Evolutionary conservation across 53 echinoderm and acorn worm genomes (phyloP).

Genomic region (Echinometra lucunter): DNA sequence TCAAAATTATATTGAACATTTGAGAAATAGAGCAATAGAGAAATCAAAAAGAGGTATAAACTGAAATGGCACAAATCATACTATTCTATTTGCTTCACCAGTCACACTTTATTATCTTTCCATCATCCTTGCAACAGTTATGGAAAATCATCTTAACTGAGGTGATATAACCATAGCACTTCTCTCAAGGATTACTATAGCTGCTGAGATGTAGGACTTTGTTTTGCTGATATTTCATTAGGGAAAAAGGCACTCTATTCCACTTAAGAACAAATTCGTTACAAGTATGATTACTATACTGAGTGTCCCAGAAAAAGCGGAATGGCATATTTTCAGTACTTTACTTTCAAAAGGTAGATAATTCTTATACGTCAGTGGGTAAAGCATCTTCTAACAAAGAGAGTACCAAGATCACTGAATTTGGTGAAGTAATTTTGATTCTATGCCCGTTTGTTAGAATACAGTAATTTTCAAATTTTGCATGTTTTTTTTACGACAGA

Average conservation of each 20-base stretch:
- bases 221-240: not conserved
- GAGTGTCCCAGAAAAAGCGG: too few relatives aligned
- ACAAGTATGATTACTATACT: not conserved
- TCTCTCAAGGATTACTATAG: not conserved
- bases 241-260: slow-evolving; percentile 36
- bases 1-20: not conserved
- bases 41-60: not conserved
- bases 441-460: too few relatives aligned
- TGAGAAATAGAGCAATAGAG: too few relatives aligned
- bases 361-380: too few relatives aligned
- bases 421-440: too few relatives aligned
- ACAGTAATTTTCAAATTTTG: too few relatives aligned
- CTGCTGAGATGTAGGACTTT: not conserved
- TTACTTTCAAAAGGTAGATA: too few relatives aligned
- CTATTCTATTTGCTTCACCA: not conserved
- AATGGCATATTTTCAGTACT: too few relatives aligned
- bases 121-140: not conserved
- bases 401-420: too few relatives aligned
- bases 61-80: not conserved
- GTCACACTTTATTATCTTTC: not conserved
- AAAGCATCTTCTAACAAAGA: too few relatives aligned
- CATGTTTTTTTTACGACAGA: too few relatives aligned
- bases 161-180: not conserved
- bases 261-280: not conserved
- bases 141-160: not conserved